Base-by-base conservation (phyloP, 2,888 invertebrate species). In the Copidosoma aretas region DNA sequence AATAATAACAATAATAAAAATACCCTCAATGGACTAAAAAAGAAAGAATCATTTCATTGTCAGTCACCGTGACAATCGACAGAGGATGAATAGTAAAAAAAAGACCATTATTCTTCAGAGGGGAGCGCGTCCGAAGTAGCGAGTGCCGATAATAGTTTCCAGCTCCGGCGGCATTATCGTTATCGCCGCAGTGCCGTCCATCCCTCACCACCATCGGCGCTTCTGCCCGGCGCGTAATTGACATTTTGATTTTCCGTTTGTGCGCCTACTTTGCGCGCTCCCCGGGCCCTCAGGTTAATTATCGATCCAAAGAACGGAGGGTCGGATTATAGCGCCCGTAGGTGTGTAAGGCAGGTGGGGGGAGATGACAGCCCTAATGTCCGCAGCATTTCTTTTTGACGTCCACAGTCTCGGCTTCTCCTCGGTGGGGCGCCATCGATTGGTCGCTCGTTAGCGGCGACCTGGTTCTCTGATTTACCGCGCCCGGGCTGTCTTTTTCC, bases 381-480 rank as follows among this genome's bases (percentile, higher is more conserved):
- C 49, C 52, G 43, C 25, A 15, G 41, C 32, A 69, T 67, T 73
- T 68, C 69, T 67, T 74, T 75, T 74, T 59, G 68, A 75, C 73
- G 39, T 58, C 70, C 73, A 32, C n/a, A n/a, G n/a, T n/a, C 64
- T 68, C 70, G 56, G 17, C 17, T 17, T 15, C 46, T 59, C 46
- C 17, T 22, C 10, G 21, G 22, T 22, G 19, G 32, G 58, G 67
- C 73, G 32, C 8, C 32, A 75, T 77, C 74, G 74, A 74, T 75
- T 73, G 71, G 64, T 61, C 64, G 61, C 73, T 76, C 73, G 70
- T 75, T 77, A 75, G 73, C 60, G 61, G 64, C 72, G 72, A 74
- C 73, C 73, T 63, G 64, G 56, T 75, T 76, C 69, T 71, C 73
- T 73, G 71, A 76, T 75, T 74, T 68, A 62, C 65, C 32, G 57